phyloP scores from a whole-genome alignment of 64 coral and sea anemone genomes.

The Hydrozoanthus tunicans region DNA sequence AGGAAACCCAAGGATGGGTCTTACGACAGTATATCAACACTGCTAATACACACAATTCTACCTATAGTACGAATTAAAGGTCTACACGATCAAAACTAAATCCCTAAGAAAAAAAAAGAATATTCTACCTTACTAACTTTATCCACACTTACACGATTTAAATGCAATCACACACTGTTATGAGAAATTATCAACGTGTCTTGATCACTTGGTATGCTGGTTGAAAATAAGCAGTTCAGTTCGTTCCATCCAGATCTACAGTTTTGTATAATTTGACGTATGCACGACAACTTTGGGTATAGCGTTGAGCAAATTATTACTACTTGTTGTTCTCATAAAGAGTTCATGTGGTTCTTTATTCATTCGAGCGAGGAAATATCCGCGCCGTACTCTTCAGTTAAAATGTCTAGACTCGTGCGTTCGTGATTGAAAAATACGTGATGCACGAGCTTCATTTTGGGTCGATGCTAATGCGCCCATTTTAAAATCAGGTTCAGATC shows the following conservation, averaged over 20 bases:
- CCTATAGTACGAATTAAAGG: constrained; percentile 11
- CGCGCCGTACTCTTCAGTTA: constrained; percentile 47
- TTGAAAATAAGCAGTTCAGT: constrained; percentile 50
- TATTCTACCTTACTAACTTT: constrained; percentile 2
- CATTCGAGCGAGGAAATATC: constrained; percentile 32
- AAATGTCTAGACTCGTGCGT: constrained; percentile 65
- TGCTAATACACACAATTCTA: constrained; percentile 45
- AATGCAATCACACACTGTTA: constrained; percentile 45
- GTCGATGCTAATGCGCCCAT: constrained; percentile 2
- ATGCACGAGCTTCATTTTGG: constrained; percentile 41
- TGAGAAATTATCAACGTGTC: constrained; percentile 46
- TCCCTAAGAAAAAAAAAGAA: constrained; percentile 24
- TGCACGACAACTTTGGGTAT: constrained; percentile 56
- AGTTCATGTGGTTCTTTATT: constrained; percentile 54
- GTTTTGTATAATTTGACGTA: constrained; percentile 36
- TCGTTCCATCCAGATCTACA: constrained; percentile 49
- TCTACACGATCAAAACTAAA: constrained; percentile 16
- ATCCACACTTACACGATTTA: constrained; percentile 35
- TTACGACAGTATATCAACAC: constrained; percentile 34
- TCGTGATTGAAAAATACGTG: constrained; percentile 85
- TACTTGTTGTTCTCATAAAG: constrained; percentile 40
- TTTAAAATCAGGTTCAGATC: constrained; percentile 23
- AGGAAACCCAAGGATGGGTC: constrained; percentile 48
- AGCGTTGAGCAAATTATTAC: constrained; percentile 48
- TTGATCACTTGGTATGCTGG: constrained; percentile 57